Percentiles rank a stretch among this genome's conserved stretches.
Evolutionary conservation across 2,888 invertebrate genomes (phyloP).

Genomic region (Drosophila cyrtoloma): DNA sequence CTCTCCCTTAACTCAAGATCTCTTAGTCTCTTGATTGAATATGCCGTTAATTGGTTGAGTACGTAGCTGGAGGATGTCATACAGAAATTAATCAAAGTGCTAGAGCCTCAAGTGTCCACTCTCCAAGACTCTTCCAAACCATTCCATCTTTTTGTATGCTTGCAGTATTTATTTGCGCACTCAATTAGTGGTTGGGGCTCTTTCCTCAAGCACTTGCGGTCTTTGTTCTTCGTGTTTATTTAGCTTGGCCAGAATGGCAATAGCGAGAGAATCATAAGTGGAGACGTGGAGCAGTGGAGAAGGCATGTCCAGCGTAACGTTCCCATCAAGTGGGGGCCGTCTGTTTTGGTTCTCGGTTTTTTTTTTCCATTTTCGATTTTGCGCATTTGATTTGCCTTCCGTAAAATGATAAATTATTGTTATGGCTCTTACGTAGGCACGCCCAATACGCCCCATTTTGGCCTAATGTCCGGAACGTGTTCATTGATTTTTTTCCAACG

Average conservation of each 20-base stretch:
- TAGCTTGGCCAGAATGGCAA: constrained; percentile 38
- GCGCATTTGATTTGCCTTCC: constrained; percentile 61
- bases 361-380: constrained; percentile 32
- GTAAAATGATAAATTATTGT: constrained; percentile 65
- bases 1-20: constrained; percentile 27
- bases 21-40: constrained; percentile 37
- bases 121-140: constrained; percentile 13
- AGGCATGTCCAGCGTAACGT: constrained; percentile 12
- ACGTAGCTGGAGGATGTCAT: constrained; percentile 53
- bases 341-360: constrained; percentile 54
- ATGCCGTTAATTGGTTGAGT: constrained; percentile 64
- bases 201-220: constrained; percentile 26
- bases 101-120: constrained; percentile 50
- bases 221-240: constrained; percentile 72
- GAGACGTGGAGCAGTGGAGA: not conserved
- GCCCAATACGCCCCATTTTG: constrained; percentile 32
- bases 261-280: constrained; percentile 6
- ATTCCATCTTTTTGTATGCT: constrained; percentile 1
- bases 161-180: constrained; percentile 72
- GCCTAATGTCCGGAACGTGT: constrained; percentile 49
- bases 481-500: constrained; percentile 65
- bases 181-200: constrained; percentile 64
- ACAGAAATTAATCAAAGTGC: constrained; percentile 65
- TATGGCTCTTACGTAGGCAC: constrained; percentile 20
- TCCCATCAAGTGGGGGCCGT: constrained; percentile 56